phyloP scores from a whole-genome alignment of 2,797 vertebrate genomes.

The Coregonus ussuriensis region DNA sequence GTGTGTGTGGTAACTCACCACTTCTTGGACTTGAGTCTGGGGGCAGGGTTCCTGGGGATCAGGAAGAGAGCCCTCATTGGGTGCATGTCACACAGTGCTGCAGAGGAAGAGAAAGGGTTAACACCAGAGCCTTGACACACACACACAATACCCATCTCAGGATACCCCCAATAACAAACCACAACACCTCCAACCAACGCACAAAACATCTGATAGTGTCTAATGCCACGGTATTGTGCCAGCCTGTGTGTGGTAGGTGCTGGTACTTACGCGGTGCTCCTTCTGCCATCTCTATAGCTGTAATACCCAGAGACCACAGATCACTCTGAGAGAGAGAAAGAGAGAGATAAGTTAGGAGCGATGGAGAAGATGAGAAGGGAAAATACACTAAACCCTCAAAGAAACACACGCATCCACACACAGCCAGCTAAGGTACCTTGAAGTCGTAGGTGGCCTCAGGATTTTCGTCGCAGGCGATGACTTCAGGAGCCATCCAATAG shows the following conservation, averaged over 20 bases:
- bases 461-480: slow-evolving; percentile 97
- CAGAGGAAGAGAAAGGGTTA: slow-evolving; percentile 7
- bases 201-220: not conserved
- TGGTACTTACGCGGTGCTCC: slow-evolving; percentile 92
- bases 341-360: slow-evolving; percentile 6
- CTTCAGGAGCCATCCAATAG: slow-evolving; percentile 98
- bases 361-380: not conserved
- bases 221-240: not conserved
- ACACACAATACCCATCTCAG: not conserved
- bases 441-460: slow-evolving; percentile 97
- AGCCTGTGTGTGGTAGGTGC: not conserved
- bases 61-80: slow-evolving; percentile 96
- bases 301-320: slow-evolving; percentile 96
- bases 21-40: slow-evolving; percentile 93
- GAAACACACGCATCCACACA: slow-evolving; percentile 1
- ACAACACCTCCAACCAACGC: not conserved
- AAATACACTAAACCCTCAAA: not conserved
- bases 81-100: slow-evolving; percentile 95
- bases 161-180: not conserved
- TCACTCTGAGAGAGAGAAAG: slow-evolving; percentile 83
- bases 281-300: slow-evolving; percentile 97
- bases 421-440: slow-evolving; percentile 78
- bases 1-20: slow-evolving; percentile 78
- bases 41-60: slow-evolving; percentile 91
- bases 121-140: not conserved